Evolutionary conservation across 2,797 vertebrate genomes (phyloP), one percentile per base, ranked within the genome.

Genomic region (Pangasius larnaudii): DNA sequence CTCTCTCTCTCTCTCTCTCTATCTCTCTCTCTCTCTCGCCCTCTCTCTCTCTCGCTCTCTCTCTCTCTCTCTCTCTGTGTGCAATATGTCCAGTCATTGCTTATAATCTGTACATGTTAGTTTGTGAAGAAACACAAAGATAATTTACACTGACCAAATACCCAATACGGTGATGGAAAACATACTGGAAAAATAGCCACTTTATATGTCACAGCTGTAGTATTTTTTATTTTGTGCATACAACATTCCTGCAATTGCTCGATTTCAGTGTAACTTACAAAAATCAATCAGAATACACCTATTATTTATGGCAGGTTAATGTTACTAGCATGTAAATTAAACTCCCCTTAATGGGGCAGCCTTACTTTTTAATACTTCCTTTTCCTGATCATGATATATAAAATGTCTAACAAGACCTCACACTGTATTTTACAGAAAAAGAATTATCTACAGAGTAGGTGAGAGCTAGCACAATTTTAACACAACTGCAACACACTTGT

Each of bases 1-100:
- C 67, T 42, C 69, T 74, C n/a, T 59, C 13, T 59, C 3, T n/a
- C 69, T 53, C n/a, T 69, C 56, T 85, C 84, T 88, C 81, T 71
- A 82, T 87, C 71, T 56, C 61, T 86, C 77, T 72, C 59, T 69
- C 2, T 78, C 36, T 22, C 19, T 63, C 39, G n/a, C n/a, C n/a
- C n/a, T 77, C 39, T 72, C 67, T 42, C 69, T 74, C n/a, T 59
- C 13, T 59, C 3, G 18, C 69, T 39, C 36, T 39, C 36, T 39
- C 36, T 39, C 36, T 39, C 36, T 39, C 36, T 39, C 36, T 39
- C 36, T 39, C 2, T 39, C 2, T 39, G 36, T 58, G 39, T 86
- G 71, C 24, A 75, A 5, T 63, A 46, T 84, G 42, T 51, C 83
- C 22, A 87, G 85, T 87, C 82, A 87, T 86, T 88, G 42, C 42